Evolutionary conservation across 2,113 vertebrate species (phyloP).

Genomic region (Elaphurus davidianus): DNA sequence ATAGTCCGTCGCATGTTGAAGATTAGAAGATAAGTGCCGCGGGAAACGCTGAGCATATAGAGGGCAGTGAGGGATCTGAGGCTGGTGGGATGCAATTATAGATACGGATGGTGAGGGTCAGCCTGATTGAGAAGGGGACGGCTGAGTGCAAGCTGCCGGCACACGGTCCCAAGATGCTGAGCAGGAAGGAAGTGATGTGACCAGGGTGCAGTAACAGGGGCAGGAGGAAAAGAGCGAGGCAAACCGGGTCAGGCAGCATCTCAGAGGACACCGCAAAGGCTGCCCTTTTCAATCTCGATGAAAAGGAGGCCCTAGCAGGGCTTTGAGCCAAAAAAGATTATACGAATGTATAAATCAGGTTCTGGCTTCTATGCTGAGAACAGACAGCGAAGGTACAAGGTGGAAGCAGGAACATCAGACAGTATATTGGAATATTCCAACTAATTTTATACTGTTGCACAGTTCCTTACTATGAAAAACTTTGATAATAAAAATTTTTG

Average conservation of each 20-base stretch:
- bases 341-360: too few relatives aligned
- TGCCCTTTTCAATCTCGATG: neutral
- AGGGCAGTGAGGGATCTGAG: neutral
- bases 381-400: neutral
- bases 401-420: neutral
- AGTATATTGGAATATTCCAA: neutral
- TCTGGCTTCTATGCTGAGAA: neutral
- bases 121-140: neutral
- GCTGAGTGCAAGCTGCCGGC: neutral
- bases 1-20: neutral
- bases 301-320: neutral
- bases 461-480: neutral
- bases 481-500: neutral
- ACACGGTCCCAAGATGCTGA: neutral
- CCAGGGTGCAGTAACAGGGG: accelerated
- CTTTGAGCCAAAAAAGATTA: neutral
- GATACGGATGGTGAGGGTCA: too few relatives aligned
- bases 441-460: neutral
- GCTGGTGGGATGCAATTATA: neutral
- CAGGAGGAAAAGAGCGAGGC: too few relatives aligned
- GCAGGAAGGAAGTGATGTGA: too few relatives aligned
- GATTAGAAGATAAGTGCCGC: neutral
- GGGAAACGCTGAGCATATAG: neutral
- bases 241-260: accelerated
- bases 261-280: neutral